These are phyloP conservation scores for Coendou prehensilis DNA, from an alignment of 2,797 vertebrate genomes.

Conservation along the genomic window DNA sequence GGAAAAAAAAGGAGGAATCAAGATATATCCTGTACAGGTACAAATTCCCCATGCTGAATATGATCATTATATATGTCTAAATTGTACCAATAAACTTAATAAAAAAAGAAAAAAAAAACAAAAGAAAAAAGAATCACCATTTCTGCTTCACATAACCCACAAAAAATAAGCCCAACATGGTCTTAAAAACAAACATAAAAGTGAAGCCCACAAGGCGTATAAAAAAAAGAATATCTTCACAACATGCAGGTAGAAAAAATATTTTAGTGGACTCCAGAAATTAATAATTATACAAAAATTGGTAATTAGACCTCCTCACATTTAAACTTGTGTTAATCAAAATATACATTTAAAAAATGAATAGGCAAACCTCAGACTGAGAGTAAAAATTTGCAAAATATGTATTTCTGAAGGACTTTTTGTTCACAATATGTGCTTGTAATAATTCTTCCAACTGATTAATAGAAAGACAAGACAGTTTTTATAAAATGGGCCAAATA, in stretches of 20 bases:
- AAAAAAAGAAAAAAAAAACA: no score
- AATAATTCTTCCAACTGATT: not conserved
- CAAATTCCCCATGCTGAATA: no score
- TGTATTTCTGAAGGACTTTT: not conserved
- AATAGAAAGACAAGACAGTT: not conserved
- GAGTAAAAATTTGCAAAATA: not conserved
- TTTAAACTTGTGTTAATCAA: not conserved
- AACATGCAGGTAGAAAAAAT: not conserved
- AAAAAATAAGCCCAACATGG: not conserved
- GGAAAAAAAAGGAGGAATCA: no score
- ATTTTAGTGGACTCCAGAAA: not conserved
- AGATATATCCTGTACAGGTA: no score
- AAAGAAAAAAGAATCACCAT: not conserved
- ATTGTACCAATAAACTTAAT: no score
- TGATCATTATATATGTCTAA: no score
- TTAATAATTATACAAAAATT: constrained; percentile 19
- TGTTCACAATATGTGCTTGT: not conserved
- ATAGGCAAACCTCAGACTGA: not conserved
- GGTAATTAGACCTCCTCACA: not conserved
- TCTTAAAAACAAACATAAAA: not conserved
- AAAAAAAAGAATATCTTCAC: not conserved
- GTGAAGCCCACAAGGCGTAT: not conserved
- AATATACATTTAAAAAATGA: not conserved
- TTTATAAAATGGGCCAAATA: not conserved
- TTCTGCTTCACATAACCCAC: not conserved